Conservation (phyloP, 2,888 invertebrate genomes). For the Panzeria rudis region DNA sequence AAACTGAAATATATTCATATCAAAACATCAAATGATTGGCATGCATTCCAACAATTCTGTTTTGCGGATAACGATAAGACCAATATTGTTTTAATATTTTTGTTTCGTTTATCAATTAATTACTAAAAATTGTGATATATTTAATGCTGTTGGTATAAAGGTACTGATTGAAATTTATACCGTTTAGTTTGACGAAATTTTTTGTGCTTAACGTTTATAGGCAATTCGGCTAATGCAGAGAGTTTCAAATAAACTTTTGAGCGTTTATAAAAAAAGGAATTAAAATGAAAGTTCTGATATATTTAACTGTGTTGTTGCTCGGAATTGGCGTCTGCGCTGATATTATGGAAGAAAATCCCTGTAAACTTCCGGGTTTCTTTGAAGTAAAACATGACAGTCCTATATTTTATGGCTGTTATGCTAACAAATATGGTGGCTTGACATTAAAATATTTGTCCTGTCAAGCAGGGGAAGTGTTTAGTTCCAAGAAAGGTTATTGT, state of each 20-base stretch:
- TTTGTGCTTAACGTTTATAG: slow-evolving; percentile 4
- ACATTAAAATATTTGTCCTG: slow-evolving; percentile 73
- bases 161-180: slow-evolving; percentile 61
- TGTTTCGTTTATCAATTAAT: slow-evolving; percentile 64
- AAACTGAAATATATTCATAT: not conserved
- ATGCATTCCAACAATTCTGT: slow-evolving; percentile 10
- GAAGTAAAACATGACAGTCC: slow-evolving; percentile 73
- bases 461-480: slow-evolving; percentile 73
- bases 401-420: slow-evolving; percentile 75
- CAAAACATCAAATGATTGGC: slow-evolving; percentile 17
- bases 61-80: slow-evolving; percentile 54
- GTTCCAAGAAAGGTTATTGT: slow-evolving; percentile 70
- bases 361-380: slow-evolving; percentile 73
- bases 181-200: slow-evolving; percentile 75
- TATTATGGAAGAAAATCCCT: slow-evolving; percentile 55
- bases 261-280: slow-evolving; percentile 3
- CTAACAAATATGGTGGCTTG: slow-evolving; percentile 72
- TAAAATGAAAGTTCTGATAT: slow-evolving; percentile 63
- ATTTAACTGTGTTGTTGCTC: slow-evolving; percentile 43
- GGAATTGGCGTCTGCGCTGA: slow-evolving; percentile 9
- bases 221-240: not conserved
- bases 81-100: slow-evolving; percentile 27
- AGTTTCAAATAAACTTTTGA: not conserved
- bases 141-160: slow-evolving; percentile 76
- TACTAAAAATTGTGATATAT: slow-evolving; percentile 12